A percentile compares a stretch with the other conserved stretches of the same genome.
These are phyloP conservation scores for Silurus glanis DNA, from an alignment of 2,113 vertebrate species.

Conservation along the genomic window DNA sequence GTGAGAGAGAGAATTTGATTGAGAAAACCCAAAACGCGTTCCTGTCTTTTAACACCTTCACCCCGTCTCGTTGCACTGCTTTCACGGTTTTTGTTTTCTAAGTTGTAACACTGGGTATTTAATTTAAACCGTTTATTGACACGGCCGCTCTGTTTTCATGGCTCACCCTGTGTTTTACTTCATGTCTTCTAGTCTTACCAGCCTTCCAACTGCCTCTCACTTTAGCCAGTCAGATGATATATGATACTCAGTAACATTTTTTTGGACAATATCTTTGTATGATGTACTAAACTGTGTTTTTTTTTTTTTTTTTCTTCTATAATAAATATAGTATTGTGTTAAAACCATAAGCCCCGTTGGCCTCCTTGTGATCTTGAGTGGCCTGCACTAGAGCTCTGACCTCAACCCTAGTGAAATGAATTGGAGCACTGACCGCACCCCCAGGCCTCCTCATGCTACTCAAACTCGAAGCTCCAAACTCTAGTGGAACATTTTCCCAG, in stretches of 20 bases:
- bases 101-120: constrained; percentile 72
- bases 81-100: constrained; percentile 53
- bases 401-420: not conserved
- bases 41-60: constrained; percentile 54
- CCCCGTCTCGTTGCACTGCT: constrained; percentile 51
- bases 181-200: constrained; percentile 67
- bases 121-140: constrained; percentile 53
- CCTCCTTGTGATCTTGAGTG: too few species aligned
- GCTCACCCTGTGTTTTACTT: constrained; percentile 45
- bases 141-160: constrained; percentile 39
- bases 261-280: constrained; percentile 69
- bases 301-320: constrained; percentile 71
- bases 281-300: constrained; percentile 73
- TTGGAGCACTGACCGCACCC: too few species aligned
- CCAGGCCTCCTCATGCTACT: too few species aligned
- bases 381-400: not conserved
- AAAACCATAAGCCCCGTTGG: not conserved
- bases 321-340: constrained; percentile 74
- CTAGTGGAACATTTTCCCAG: too few species aligned
- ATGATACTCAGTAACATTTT: constrained; percentile 69
- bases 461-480: too few species aligned
- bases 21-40: constrained; percentile 48
- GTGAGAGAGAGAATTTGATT: not conserved
- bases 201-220: constrained; percentile 79
- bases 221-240: constrained; percentile 67